Base-by-base conservation (phyloP, 2,797 vertebrate species). In the Acanthiza pusilla region DNA sequence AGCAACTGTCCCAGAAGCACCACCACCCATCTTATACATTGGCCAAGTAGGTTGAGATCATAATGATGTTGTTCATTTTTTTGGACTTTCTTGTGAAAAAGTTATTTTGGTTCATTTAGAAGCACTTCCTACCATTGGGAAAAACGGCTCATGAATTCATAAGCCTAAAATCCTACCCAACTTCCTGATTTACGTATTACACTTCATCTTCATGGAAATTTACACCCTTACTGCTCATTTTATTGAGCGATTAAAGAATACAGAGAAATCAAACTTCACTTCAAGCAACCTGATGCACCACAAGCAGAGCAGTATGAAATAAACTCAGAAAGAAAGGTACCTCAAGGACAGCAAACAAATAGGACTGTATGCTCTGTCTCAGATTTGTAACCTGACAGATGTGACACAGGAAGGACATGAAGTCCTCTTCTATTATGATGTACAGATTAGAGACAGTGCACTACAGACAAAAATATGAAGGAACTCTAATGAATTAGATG, bases 401-500 rank as follows among this genome's bases (percentile, higher is more conserved):
- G 83, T 25, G 68, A 89, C 53, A 55, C 48, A 34, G 68, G 67
- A 92, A 95, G 85, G 29, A 92, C 77, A 71, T 61, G n/a, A 73
- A 88, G 36, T 82, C 66, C 87, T 84, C 53, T 82, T 94, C 45
- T 61, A 2, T 55, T 88, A 75, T 48, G 13, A 65, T 96, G 60
- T 82, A 88, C 5, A 91, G 58, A 92, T 93, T 78, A 90, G 62
- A 84, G 93, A 91, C 82, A 93, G 79, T 54, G 61, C 73, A 78
- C 70, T 61, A 91, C 32, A 57, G 55, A 93, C 42, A 94, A 86
- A 93, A 94, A 96, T 73, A 85, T 36, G 79, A 93, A 96, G 62
- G 81, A 88, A 94, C 80, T 91, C 85, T 92, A 96, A 96, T 86
- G 83, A 97, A 96, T 95, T 66, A 95, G 77, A 96, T 93, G 75